phyloP scores from a whole-genome alignment of 2,113 vertebrate genomes.

The Pedetes capensis region DNA sequence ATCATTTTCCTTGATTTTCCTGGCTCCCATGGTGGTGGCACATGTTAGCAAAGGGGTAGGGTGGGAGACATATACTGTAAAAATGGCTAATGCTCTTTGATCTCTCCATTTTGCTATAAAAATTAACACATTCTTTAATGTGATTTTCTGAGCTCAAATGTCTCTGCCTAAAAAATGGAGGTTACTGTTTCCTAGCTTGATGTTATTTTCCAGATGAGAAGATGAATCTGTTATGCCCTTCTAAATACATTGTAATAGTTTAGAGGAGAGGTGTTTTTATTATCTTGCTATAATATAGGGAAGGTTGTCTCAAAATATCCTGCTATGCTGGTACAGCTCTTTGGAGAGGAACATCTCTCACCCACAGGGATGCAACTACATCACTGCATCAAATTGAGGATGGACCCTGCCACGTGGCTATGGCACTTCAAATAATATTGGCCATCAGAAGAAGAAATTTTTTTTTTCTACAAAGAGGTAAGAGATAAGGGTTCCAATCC shows the following conservation, averaged over 20 bases:
- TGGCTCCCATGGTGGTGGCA: not conserved
- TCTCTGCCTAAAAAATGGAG: constrained; percentile 40
- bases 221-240: constrained; percentile 24
- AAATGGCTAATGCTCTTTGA: not conserved
- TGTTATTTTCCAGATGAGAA: constrained; percentile 23
- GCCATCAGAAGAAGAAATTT: constrained; percentile 20
- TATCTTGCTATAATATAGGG: constrained; percentile 57
- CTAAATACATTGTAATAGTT: constrained; percentile 21
- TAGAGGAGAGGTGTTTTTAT: constrained; percentile 46
- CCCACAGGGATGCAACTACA: constrained; percentile 10
- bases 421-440: constrained; percentile 50
- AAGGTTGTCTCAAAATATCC: constrained; percentile 25
- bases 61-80: not conserved
- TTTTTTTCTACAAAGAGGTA: constrained; percentile 7
- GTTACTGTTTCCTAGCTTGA: not conserved
- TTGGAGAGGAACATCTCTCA: constrained; percentile 66
- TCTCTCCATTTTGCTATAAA: not conserved
- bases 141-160: not conserved
- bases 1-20: constrained; percentile 1
- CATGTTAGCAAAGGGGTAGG: not conserved
- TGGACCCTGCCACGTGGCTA: constrained; percentile 24
- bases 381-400: constrained; percentile 62
- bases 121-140: not conserved
- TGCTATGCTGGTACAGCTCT: not conserved
- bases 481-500: constrained; percentile 45